These are phyloP conservation scores for Hirudinaria manillensis DNA, from an alignment of 2,888 invertebrate species.

Conservation along the genomic window DNA sequence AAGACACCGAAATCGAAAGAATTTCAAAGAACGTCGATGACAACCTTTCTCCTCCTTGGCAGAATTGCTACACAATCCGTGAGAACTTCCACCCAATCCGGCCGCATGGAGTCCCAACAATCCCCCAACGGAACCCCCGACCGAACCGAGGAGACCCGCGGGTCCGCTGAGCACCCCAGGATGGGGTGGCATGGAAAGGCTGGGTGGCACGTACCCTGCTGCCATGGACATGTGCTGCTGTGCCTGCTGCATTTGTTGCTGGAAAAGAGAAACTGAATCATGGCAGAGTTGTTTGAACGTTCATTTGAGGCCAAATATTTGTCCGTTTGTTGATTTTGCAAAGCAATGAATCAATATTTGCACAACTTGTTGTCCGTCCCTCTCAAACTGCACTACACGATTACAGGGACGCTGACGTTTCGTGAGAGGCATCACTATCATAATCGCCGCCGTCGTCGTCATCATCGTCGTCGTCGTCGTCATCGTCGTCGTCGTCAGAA, in stretches of 20 bases:
- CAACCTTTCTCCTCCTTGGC: slow-evolving; percentile 30
- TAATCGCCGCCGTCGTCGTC: slow-evolving; percentile 20
- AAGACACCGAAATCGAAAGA: no score
- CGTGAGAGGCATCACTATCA: slow-evolving; percentile 19
- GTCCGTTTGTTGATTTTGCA: slow-evolving; percentile 5
- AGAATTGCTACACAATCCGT: slow-evolving; percentile 22
- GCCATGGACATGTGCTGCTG: slow-evolving; percentile 28
- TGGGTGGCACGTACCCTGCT: slow-evolving; percentile 26
- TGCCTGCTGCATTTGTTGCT: slow-evolving; percentile 34
- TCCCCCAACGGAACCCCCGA: slow-evolving; percentile 29
- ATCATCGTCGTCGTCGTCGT: slow-evolving; percentile 26
- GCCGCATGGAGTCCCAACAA: slow-evolving; percentile 27
- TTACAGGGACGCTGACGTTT: neutral
- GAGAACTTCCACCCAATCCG: slow-evolving; percentile 25
- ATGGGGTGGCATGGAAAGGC: slow-evolving; percentile 29
- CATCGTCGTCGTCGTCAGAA: slow-evolving; percentile 20
- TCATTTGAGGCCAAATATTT: slow-evolving; percentile 19
- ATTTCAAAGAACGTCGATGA: neutral
- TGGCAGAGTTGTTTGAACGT: slow-evolving; percentile 4
- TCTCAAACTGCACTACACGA: neutral
- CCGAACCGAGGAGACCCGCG: slow-evolving; percentile 27
- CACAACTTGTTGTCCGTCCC: neutral
- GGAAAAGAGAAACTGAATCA: slow-evolving; percentile 6
- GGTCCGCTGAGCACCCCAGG: slow-evolving; percentile 31
- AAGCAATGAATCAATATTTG: slow-evolving; percentile 24